Percentiles rank a stretch among this genome's conserved stretches.
Evolutionary conservation across 2,888 invertebrate species (phyloP).

Genomic region (Drosophila stalkeri): DNA sequence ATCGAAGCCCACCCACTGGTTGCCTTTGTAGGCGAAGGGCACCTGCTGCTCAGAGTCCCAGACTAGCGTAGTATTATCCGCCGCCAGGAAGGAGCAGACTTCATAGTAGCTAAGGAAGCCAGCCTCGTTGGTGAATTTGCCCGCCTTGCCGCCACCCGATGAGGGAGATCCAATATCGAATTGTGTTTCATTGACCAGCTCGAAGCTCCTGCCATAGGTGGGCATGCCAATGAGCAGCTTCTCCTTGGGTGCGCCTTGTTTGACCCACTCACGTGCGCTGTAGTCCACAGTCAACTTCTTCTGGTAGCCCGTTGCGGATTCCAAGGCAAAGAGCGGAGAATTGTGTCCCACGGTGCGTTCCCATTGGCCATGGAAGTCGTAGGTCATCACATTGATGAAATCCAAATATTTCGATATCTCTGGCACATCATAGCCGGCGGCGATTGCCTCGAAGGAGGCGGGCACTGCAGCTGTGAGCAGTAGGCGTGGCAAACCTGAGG

Average conservation of each 20-base stretch:
- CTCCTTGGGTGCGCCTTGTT: slow-evolving; percentile 96
- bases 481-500: slow-evolving; percentile 92
- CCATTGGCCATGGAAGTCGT: slow-evolving; percentile 98
- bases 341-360: slow-evolving; percentile 97
- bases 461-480: slow-evolving; percentile 95
- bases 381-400: slow-evolving; percentile 97
- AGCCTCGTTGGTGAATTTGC: slow-evolving; percentile 95
- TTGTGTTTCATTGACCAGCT: slow-evolving; percentile 93
- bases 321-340: slow-evolving; percentile 94
- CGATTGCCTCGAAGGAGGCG: slow-evolving; percentile 96
- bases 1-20: slow-evolving; percentile 98
- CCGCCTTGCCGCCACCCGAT: slow-evolving; percentile 93
- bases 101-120: slow-evolving; percentile 98
- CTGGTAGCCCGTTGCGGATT: slow-evolving; percentile 95
- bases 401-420: slow-evolving; percentile 97
- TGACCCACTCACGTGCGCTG: slow-evolving; percentile 96
- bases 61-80: slow-evolving; percentile 95
- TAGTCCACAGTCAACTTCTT: slow-evolving; percentile 97
- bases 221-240: slow-evolving; percentile 98
- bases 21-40: slow-evolving; percentile 95
- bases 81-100: slow-evolving; percentile 95
- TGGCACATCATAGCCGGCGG: slow-evolving; percentile 96
- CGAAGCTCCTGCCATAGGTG: slow-evolving; percentile 96
- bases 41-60: slow-evolving; percentile 99
- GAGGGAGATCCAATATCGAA: slow-evolving; percentile 97